These are phyloP conservation scores for Labroides dimidiatus DNA, from an alignment of 2,797 vertebrate genomes.

Conservation along the genomic window DNA sequence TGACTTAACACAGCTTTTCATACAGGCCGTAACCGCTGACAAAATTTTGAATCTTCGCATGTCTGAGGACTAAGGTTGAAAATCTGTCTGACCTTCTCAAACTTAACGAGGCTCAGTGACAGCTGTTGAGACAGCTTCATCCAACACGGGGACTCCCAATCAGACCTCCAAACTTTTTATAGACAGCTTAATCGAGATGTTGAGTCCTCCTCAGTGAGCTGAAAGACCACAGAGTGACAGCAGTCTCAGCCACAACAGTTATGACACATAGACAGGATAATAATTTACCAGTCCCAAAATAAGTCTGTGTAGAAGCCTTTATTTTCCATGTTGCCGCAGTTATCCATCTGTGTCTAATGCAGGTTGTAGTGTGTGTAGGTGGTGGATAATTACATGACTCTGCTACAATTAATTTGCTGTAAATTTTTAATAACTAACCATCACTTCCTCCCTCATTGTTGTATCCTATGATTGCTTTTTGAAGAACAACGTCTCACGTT, in stretches of 20 bases:
- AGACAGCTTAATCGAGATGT: conserved; percentile 43
- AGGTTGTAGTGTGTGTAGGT: conserved; percentile 4
- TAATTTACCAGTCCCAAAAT: neutral
- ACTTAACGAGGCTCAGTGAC: conserved; percentile 49
- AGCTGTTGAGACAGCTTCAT: conserved; percentile 26
- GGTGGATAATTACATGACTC: conserved; percentile 12
- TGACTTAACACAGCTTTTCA: conserved; percentile 1
- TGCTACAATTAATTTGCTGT: conserved; percentile 31
- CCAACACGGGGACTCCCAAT: conserved; percentile 20
- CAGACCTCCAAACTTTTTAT: conserved; percentile 22
- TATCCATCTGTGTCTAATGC: conserved; percentile 7
- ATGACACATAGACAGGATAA: neutral
- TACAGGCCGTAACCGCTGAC: neutral
- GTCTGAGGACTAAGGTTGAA: conserved; percentile 18
- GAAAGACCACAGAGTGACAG: conserved; percentile 26
- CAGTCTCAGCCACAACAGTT: neutral
- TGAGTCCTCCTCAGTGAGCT: conserved; percentile 18
- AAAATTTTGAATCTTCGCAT: conserved; percentile 18
- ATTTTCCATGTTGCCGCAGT: neutral
- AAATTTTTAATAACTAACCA: conserved; percentile 23
- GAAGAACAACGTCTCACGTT: conserved; percentile 7
- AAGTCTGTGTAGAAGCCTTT: neutral
- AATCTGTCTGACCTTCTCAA: conserved; percentile 48
- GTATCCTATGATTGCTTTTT: conserved; percentile 31
- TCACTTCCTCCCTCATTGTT: conserved; percentile 1